phyloP scores from a whole-genome alignment of 2,888 invertebrate species.

The Druceiella hillmani region DNA sequence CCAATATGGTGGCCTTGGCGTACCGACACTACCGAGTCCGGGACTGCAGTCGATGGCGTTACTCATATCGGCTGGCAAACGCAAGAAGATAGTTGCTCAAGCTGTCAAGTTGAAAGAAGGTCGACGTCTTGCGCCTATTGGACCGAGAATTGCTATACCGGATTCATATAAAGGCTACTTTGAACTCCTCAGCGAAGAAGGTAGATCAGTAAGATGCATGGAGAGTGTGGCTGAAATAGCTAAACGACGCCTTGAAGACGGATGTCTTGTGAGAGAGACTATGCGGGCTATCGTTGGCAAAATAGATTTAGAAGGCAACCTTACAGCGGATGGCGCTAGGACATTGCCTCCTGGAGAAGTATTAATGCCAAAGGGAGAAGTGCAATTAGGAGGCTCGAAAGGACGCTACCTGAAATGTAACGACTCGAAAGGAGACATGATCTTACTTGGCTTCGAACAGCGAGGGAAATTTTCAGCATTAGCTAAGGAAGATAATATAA shows the following conservation, averaged over 20 bases:
- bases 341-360: constrained; percentile 81
- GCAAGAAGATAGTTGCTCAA: constrained; percentile 82
- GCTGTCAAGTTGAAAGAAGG: constrained; percentile 89
- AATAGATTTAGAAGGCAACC: constrained; percentile 54
- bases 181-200: constrained; percentile 91
- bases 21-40: constrained; percentile 81
- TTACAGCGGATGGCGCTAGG: constrained; percentile 63
- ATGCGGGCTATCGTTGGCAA: constrained; percentile 63
- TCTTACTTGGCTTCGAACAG: constrained; percentile 80
- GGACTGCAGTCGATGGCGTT: constrained; percentile 82
- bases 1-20: constrained; percentile 87
- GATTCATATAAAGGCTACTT: constrained; percentile 89
- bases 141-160: constrained; percentile 83
- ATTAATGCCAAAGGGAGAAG: constrained; percentile 71
- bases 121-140: constrained; percentile 71
- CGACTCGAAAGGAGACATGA: constrained; percentile 77
- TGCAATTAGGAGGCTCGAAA: constrained; percentile 59
- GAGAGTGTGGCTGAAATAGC: constrained; percentile 83
- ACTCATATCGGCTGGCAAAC: constrained; percentile 77
- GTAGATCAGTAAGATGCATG: constrained; percentile 83
- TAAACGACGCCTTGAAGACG: constrained; percentile 65
- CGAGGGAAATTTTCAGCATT: constrained; percentile 89
- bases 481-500: constrained; percentile 89
- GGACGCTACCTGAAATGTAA: constrained; percentile 82
- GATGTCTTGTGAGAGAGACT: constrained; percentile 76